Conservation (phyloP, 2,797 vertebrate species). For the Labeo calbasu region DNA sequence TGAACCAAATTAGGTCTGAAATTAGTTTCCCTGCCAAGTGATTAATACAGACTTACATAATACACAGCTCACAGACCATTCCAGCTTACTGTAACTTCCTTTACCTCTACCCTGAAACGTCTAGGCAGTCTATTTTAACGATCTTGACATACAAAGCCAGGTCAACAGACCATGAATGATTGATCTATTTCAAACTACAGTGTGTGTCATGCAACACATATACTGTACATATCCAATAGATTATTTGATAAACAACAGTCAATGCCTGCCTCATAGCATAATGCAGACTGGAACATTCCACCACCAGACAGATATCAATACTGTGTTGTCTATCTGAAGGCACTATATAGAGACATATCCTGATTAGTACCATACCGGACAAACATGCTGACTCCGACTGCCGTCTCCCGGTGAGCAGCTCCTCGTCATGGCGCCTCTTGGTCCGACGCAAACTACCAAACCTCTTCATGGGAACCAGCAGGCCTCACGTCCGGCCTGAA, state of each 20-base stretch:
- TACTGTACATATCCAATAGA: conserved; percentile 48
- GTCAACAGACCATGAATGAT: conserved; percentile 52
- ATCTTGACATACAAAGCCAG: conserved; percentile 53
- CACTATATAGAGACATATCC: not conserved
- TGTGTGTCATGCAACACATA: conserved; percentile 41
- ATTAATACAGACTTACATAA: conserved; percentile 27
- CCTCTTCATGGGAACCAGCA: conserved; percentile 87
- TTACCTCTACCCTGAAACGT: conserved; percentile 6
- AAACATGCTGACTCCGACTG: conserved; percentile 86
- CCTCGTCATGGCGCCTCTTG: conserved; percentile 90
- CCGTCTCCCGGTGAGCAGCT: conserved; percentile 78
- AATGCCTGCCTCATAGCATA: not conserved
- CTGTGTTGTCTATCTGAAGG: conserved; percentile 22
- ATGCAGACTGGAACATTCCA: conserved; percentile 13
- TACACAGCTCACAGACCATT: not conserved
- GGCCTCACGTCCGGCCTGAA: conserved; percentile 63
- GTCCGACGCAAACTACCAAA: conserved; percentile 91
- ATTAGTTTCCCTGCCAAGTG: conserved; percentile 28
- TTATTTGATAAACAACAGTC: not conserved
- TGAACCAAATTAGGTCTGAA: conserved; percentile 21
- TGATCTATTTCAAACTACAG: conserved; percentile 54
- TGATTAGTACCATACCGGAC: conserved; percentile 79
- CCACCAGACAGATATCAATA: conserved; percentile 24
- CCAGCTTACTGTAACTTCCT: conserved; percentile 29
- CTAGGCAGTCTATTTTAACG: conserved; percentile 55